These are phyloP conservation scores for Lepidochrysops patricia DNA, from an alignment of 2,888 invertebrate species.

Conservation along the genomic window DNA sequence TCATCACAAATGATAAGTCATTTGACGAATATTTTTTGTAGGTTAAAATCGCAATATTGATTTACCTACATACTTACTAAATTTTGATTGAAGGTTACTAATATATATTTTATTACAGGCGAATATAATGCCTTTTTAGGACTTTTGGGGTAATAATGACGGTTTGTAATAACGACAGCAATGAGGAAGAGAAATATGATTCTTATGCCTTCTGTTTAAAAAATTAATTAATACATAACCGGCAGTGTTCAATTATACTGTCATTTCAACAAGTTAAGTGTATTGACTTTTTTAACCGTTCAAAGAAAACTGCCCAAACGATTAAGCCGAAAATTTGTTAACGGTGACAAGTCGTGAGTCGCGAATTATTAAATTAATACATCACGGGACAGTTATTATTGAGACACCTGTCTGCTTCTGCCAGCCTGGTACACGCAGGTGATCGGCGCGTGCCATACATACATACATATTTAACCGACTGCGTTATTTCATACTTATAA, in stretches of 20 bases:
- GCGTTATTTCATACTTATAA: no score
- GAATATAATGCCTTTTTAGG: no score
- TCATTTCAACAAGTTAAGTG: neutral
- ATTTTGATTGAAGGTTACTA: no score
- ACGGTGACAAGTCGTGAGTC: neutral
- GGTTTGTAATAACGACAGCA: neutral
- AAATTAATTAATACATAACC: neutral
- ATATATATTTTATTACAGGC: no score
- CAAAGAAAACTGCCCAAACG: neutral
- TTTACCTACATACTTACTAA: no score
- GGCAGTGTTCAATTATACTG: neutral
- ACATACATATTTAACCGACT: no score
- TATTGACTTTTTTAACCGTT: neutral
- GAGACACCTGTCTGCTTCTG: neutral
- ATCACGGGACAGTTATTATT: neutral
- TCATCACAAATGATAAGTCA: neutral
- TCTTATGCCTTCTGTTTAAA: neutral
- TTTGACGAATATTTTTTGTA: no score
- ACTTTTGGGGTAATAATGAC: neutral
- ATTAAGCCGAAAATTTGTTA: neutral
- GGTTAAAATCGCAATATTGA: no score
- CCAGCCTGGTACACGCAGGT: neutral
- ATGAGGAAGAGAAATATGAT: neutral
- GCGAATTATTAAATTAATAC: constrained; percentile 1
- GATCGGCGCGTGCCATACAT: constrained; percentile 32